Conservation (phyloP, 2,797 vertebrate genomes). For the Margarornis squamiger region DNA sequence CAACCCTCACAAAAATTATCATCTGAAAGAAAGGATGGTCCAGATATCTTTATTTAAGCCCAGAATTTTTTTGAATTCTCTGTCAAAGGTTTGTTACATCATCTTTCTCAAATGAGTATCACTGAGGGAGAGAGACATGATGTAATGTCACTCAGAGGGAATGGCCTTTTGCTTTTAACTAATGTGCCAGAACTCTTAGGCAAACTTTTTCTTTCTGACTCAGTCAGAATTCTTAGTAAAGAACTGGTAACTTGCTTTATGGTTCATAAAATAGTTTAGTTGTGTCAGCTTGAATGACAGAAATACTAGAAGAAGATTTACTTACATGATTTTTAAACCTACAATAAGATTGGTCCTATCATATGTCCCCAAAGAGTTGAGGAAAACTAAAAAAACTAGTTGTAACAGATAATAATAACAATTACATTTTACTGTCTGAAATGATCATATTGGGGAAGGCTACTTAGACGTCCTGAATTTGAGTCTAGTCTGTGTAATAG, state of each 20-base stretch:
- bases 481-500: neutral
- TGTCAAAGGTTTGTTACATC: neutral
- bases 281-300: neutral
- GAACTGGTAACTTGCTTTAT: neutral
- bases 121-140: neutral
- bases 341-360: neutral
- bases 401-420: neutral
- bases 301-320: neutral
- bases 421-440: neutral
- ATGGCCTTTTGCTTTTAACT: neutral
- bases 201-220: neutral
- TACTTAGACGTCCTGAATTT: neutral
- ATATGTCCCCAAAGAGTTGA: neutral
- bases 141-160: neutral
- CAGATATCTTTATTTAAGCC: neutral
- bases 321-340: neutral
- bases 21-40: neutral
- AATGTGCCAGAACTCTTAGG: neutral
- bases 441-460: neutral
- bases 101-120: neutral
- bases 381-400: neutral
- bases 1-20: neutral
- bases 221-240: neutral
- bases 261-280: neutral
- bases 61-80: neutral